Conservation (phyloP, 2,888 invertebrate species). For the Andrena camellia region DNA sequence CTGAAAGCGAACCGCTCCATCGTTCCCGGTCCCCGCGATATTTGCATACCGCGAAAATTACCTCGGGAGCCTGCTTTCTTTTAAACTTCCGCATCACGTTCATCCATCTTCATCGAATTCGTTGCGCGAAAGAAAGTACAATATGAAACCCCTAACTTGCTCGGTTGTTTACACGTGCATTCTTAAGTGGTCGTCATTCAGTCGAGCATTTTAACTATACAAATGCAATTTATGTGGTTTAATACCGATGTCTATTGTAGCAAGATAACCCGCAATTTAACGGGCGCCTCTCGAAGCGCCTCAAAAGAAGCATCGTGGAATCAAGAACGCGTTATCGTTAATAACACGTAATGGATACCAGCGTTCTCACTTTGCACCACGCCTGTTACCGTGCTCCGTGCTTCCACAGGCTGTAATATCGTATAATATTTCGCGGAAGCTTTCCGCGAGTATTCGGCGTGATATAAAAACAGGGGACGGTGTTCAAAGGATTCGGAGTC, state of each 20-base stretch:
- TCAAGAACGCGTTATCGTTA: conserved; percentile 44
- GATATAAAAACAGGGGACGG: conserved; percentile 23
- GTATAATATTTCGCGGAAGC: neutral
- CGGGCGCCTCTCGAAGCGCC: neutral
- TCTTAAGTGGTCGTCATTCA: neutral
- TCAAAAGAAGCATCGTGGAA: conserved; percentile 1
- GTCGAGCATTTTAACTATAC: too few relatives aligned
- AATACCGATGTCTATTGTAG: too few relatives aligned
- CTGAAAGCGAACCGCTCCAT: neutral
- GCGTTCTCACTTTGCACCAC: conserved; percentile 25
- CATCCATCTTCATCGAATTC: conserved; percentile 1
- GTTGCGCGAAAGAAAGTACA: neutral
- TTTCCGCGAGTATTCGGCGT: conserved; percentile 9
- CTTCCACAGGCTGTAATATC: neutral
- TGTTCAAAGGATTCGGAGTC: conserved; percentile 17
- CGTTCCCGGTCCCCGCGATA: neutral
- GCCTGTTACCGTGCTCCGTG: conserved; percentile 14
- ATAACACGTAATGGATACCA: conserved; percentile 42
- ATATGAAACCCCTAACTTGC: neutral
- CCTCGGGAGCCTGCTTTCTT: neutral
- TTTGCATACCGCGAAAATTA: conserved; percentile 7
- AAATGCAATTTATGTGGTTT: too few relatives aligned
- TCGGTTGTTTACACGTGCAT: neutral
- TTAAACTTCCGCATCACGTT: conserved; percentile 2
- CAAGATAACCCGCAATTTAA: too few relatives aligned